Evolutionary conservation across 2,888 invertebrate species (phyloP).

Genomic region (Eremobia ochroleuca): DNA sequence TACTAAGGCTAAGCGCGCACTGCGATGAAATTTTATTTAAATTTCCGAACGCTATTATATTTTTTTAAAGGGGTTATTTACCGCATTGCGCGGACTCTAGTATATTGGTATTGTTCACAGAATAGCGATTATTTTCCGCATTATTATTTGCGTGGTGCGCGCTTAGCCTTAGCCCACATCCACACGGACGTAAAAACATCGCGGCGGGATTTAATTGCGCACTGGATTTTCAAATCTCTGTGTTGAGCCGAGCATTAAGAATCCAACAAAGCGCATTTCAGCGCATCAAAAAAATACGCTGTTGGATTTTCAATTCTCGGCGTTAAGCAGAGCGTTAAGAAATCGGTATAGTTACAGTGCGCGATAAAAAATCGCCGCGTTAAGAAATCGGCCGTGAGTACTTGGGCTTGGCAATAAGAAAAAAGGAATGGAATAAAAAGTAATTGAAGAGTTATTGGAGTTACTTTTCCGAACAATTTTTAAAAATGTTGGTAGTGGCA

Average conservation of each 20-base stretch:
- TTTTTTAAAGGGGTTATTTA: too few relatives aligned
- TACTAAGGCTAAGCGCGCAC: not conserved
- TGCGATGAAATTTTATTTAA: not conserved
- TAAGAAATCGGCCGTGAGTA: too few relatives aligned
- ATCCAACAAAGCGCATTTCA: not conserved
- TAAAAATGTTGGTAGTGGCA: not conserved
- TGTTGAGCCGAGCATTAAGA: not conserved
- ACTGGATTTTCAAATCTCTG: not conserved
- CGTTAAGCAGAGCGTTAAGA: not conserved
- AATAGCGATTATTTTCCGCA: too few relatives aligned
- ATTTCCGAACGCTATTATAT: too few relatives aligned
- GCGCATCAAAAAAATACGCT: not conserved
- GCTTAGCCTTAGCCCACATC: not conserved
- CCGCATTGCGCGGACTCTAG: too few relatives aligned
- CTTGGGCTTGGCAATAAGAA: not conserved
- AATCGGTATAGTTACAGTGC: too few relatives aligned
- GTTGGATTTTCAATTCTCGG: not conserved
- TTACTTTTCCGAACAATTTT: not conserved
- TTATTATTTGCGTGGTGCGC: too few relatives aligned
- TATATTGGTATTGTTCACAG: too few relatives aligned
- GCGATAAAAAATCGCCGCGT: not conserved
- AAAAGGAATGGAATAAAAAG: not conserved
- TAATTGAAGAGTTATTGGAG: not conserved
- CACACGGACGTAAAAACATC: not conserved
- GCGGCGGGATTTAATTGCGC: not conserved